Percentiles rank a stretch among this genome's conserved stretches.
phyloP scores from a whole-genome alignment of 2,888 invertebrate genomes.

The Nomada ruficornis region DNA sequence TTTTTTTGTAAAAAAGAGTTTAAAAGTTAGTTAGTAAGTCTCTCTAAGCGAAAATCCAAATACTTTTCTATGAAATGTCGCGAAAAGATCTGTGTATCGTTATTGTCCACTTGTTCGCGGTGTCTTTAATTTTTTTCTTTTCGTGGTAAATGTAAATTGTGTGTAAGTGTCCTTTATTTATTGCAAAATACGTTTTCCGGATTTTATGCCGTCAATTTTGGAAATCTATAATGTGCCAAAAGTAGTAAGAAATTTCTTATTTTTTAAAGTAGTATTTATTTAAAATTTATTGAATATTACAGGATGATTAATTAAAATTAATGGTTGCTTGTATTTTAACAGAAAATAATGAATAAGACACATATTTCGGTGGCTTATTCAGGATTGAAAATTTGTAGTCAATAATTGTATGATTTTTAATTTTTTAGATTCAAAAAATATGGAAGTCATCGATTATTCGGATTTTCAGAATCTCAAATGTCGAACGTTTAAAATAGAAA shows the following conservation, averaged over 20 bases:
- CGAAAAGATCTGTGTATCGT: constrained; percentile 15
- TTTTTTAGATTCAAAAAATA: too few species aligned
- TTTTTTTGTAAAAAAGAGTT: constrained; percentile 28
- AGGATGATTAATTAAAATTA: background rate
- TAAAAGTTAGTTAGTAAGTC: constrained; percentile 34
- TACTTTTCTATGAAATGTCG: constrained; percentile 65
- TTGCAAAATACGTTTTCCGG: background rate
- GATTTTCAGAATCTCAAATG: too few species aligned
- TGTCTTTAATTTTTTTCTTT: too few species aligned
- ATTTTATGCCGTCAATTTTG: constrained; percentile 22
- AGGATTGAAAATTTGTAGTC: too few species aligned
- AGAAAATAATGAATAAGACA: background rate
- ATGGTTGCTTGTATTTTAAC: background rate
- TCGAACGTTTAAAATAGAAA: too few species aligned
- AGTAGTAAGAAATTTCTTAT: background rate
- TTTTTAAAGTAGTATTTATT: background rate
- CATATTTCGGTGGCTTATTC: too few species aligned
- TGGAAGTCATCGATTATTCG: too few species aligned
- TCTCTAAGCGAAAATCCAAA: constrained; percentile 65
- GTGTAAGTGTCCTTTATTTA: constrained; percentile 13
- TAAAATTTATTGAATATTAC: background rate
- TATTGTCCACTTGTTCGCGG: constrained; percentile 10
- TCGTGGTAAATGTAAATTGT: too few species aligned
- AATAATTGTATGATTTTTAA: too few species aligned
- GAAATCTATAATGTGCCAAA: background rate